These are phyloP conservation scores for Pediacus dermestoides DNA, from an alignment of 2,888 invertebrate genomes.

Conservation along the genomic window DNA sequence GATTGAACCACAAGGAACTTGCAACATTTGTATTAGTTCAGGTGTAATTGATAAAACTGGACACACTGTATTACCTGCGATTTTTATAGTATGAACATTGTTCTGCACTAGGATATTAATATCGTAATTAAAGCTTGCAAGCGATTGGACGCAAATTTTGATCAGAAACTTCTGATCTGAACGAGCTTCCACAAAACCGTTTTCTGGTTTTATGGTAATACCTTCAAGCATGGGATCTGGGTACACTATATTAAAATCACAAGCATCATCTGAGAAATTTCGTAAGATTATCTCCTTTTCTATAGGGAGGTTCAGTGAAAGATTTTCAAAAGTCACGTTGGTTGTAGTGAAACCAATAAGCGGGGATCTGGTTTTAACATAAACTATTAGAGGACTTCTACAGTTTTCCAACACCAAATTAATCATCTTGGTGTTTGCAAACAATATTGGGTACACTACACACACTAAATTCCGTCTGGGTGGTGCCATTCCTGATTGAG, in stretches of 20 bases:
- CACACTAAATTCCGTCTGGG: no score
- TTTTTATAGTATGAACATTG: constrained; percentile 48
- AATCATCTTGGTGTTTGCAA: no score
- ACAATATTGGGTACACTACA: no score
- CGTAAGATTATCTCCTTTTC: constrained; percentile 24
- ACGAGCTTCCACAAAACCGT: no score
- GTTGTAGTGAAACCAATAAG: constrained; percentile 22
- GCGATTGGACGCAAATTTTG: no score
- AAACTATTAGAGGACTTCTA: constrained; percentile 16
- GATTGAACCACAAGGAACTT: no score
- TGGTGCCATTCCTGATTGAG: no score
- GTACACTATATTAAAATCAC: constrained; percentile 28
- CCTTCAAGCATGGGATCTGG: constrained; percentile 25
- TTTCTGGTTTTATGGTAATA: constrained; percentile 22
- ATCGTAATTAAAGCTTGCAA: constrained; percentile 23
- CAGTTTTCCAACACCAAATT: no score
- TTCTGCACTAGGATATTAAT: constrained; percentile 29
- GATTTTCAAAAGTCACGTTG: constrained; percentile 35
- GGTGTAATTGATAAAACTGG: constrained; percentile 55
- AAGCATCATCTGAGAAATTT: constrained; percentile 28
- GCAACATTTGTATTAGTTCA: constrained; percentile 51
- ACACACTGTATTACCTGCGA: constrained; percentile 53
- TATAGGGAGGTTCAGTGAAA: constrained; percentile 44
- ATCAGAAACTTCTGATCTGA: no score
- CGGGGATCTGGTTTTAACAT: constrained; percentile 17